Evolutionary conservation across 2,888 invertebrate species (phyloP).

Genomic region (Patella pellucida): DNA sequence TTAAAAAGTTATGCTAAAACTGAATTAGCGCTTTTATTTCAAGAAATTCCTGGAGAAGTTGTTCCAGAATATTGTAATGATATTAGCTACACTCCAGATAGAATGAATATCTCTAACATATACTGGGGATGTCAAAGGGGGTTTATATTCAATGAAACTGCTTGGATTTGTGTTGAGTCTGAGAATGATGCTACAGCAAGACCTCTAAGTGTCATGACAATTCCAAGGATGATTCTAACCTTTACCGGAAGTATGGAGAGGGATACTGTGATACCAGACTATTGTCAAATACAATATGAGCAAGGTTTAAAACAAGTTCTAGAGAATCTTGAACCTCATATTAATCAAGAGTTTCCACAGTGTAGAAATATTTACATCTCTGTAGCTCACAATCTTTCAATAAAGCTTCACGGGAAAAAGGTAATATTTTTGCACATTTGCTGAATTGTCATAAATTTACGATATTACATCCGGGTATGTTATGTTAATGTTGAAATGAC

Average conservation of each 20-base stretch:
- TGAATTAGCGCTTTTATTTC: constrained; percentile 26
- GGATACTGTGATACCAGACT: neutral
- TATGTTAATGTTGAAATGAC: no score
- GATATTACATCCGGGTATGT: no score
- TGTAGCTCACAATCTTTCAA: neutral
- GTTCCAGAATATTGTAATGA: constrained; percentile 21
- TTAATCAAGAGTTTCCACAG: neutral
- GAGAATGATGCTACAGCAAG: neutral
- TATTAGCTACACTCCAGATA: constrained; percentile 24
- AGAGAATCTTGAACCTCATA: constrained; percentile 7
- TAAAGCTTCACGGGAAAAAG: neutral
- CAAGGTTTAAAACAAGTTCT: constrained; percentile 8
- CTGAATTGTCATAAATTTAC: no score
- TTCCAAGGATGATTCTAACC: constrained; percentile 32
- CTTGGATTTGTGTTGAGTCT: constrained; percentile 24
- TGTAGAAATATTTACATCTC: constrained; percentile 20
- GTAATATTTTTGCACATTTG: neutral
- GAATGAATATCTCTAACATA: constrained; percentile 22
- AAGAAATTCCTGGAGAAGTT: constrained; percentile 21
- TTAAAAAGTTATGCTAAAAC: constrained; percentile 16
- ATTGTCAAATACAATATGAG: constrained; percentile 20
- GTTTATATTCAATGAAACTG: constrained; percentile 20
- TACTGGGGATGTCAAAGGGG: constrained; percentile 34
- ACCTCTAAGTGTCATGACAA: constrained; percentile 19
- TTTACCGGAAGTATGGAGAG: constrained; percentile 30